Evolutionary conservation across 2,888 invertebrate species (phyloP).

Genomic region (Agrilus mali): DNA sequence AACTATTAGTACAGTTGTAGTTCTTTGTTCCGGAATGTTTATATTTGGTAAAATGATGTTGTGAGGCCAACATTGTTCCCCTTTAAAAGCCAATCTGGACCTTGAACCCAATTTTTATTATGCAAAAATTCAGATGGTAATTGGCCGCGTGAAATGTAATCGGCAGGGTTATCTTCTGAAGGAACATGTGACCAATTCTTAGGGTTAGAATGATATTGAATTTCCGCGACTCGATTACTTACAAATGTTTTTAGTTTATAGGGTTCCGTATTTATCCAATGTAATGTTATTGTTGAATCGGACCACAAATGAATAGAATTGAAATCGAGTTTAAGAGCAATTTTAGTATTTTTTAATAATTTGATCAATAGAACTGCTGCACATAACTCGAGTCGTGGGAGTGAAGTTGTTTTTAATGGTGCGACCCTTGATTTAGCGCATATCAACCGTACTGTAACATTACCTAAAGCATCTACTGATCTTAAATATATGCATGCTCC

Average conservation of each 20-base stretch:
- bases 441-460: neutral
- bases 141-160: no score
- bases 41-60: neutral
- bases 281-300: neutral
- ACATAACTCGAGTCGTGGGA: constrained; percentile 1
- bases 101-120: constrained; percentile 5
- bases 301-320: neutral
- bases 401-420: constrained; percentile 1
- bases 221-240: constrained; percentile 3
- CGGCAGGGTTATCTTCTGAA: constrained; percentile 10
- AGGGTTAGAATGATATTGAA: constrained; percentile 2
- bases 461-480: neutral
- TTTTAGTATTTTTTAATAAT: neutral
- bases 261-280: constrained; percentile 1
- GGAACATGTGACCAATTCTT: constrained; percentile 8
- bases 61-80: neutral
- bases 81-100: constrained; percentile 3
- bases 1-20: neutral
- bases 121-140: constrained; percentile 5
- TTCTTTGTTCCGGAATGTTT: constrained; percentile 1
- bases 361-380: no score
- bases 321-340: neutral
- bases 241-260: constrained; percentile 3
- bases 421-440: constrained; percentile 4
- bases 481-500: constrained; percentile 7